Base-by-base conservation (phyloP, 2,797 vertebrate species). In the Sebastes wilsoni region DNA sequence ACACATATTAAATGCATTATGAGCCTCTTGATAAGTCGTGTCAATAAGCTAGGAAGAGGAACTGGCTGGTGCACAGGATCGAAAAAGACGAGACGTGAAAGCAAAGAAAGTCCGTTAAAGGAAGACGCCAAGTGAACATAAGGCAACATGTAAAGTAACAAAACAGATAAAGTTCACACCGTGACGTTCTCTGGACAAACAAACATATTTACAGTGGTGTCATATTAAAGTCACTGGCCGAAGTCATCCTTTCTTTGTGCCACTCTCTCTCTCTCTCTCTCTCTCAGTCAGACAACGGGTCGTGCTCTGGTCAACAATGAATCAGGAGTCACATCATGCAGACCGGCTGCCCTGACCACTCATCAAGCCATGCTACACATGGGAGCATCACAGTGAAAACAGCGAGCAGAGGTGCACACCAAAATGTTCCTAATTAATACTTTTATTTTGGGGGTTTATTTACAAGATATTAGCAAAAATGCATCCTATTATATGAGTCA, bases 331-430 rank as follows among this genome's bases (percentile, higher is more conserved):
- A 79, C 75, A 70, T 87, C 94, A 92, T 93, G 92, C 93, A 89
- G 86, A 86, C 81, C 13, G n/a, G 84, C 72, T 83, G 83, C 73
- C 2, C 80, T 28, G 85, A 87, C 83, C 83, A 85, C 87, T 87
- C 78, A 87, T 79, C 60, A 92, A 92, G 92, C 91, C 94, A 95
- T 94, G 94, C 94, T 83, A 83, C 85, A 92, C 30, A 58, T 54
- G 83, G 89, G 85, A 83, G 87, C 80, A 66, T 88, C 84, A 90
- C 90, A 92, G 85, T 55, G 78, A 86, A 87, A 65, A 78, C 84
- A 87, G 90, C 85, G 27, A 93, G 92, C 91, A 92, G 92, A 87
- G 89, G 86, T 88, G 55, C 85, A 92, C 91, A 92, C 83, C 0
- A 46, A 64, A 71, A 66, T 54, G 12, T 65, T 66, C 54, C 58